Base-by-base conservation (phyloP, 2,888 invertebrate genomes). In the Sesia apiformis region DNA sequence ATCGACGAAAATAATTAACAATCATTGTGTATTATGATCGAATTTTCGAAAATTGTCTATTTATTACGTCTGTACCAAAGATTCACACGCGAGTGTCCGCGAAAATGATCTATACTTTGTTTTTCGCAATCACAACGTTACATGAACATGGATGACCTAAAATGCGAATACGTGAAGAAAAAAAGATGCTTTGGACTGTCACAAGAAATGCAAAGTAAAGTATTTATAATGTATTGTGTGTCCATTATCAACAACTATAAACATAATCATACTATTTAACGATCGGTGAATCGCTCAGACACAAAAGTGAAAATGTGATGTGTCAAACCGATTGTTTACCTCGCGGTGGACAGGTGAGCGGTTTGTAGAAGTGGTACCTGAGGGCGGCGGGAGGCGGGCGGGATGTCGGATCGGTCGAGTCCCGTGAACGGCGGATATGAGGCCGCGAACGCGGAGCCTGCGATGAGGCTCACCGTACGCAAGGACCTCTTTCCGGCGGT, bases 111-210 rank as follows among this genome's bases (percentile, higher is more conserved):
- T 78, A 77, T 84, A 84, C 84, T 80, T 86, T 87, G 86, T 88
- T 88, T 88, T 89, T 89, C 88, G 89, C 87, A 88, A 88, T 87
- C 89, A 88, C 87, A 89, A 86, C 89, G 87, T 89, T 90, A 89
- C 89, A 88, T 88, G 90, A 90, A 89, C 89, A 89, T 89, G 89
- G 90, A 87, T 90, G 90, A 90, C 90, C 90, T 90, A 89, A 89
- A 90, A 90, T 90, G 86, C 84, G 88, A 87, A 86, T 87, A 87
- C 83, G 83, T 84, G 76, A 86, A 89, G 86, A 87, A 82, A 87
- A 81, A 86, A 87, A 84, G 84, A 87, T 86, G 85, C 84, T 83
- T 80, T 77, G 76, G 75, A 82, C 81, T 72, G 73, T 81, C 81
- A 76, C 79, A 77, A 82, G 78, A 80, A 83, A 76, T 81, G 80